These are phyloP conservation scores for Nanorana parkeri DNA, from an alignment of 2,113 vertebrate species.

Conservation along the genomic window DNA sequence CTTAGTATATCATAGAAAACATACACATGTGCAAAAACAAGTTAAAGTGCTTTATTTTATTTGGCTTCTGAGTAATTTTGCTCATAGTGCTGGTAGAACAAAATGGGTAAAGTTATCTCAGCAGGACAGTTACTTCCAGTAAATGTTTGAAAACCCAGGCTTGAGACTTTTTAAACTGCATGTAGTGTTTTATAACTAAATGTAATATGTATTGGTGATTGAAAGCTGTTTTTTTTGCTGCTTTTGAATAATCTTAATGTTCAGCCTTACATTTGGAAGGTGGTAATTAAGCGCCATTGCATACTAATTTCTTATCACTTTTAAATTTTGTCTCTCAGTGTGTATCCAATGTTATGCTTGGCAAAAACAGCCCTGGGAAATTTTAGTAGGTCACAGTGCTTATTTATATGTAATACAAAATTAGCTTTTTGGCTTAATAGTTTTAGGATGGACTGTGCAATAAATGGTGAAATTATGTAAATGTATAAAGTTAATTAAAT, in stretches of 20 bases:
- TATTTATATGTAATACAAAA: conserved; percentile 18
- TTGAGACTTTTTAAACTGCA: too few species aligned
- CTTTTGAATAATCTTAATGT: conserved; percentile 18
- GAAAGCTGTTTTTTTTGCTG: not conserved
- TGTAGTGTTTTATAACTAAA: too few species aligned
- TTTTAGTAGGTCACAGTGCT: conserved; percentile 17
- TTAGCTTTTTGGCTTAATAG: not conserved
- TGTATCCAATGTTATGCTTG: not conserved
- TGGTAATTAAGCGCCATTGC: conserved; percentile 3
- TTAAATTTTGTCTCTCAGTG: conserved; percentile 21
- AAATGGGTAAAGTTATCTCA: too few species aligned
- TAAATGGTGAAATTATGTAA: conserved; percentile 42
- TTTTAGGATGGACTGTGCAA: conserved; percentile 21
- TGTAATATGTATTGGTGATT: too few species aligned
- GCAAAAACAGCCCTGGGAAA: not conserved
- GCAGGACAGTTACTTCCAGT: too few species aligned
- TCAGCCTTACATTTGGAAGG: not conserved
- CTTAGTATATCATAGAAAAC: too few species aligned
- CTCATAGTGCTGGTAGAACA: too few species aligned
- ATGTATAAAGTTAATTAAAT: conserved; percentile 53
- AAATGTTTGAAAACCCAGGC: too few species aligned
- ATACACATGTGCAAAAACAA: too few species aligned
- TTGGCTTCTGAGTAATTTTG: too few species aligned
- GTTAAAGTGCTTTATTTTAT: too few species aligned
- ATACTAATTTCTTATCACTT: conserved; percentile 24